Evolutionary conservation across 2,888 invertebrate species (phyloP).

Genomic region (Gonocerus acuteangulatus): DNA sequence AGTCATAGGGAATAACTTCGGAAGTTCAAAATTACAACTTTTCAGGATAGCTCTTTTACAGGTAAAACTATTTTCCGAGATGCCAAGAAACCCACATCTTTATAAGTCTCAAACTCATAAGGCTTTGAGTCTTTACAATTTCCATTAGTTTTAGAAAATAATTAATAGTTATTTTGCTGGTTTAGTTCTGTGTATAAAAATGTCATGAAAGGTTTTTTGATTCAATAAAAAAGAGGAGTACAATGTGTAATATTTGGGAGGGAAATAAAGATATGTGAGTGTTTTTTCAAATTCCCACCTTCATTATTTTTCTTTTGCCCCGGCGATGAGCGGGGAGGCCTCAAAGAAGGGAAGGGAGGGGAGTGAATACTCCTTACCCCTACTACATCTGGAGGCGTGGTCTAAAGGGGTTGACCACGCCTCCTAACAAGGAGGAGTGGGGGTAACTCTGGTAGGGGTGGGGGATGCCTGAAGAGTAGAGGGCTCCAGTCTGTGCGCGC

Average conservation of each 20-base stretch:
- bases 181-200: too few relatives aligned
- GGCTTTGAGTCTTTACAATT: too few relatives aligned
- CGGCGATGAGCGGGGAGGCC: background rate
- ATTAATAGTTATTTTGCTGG: too few relatives aligned
- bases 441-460: constrained; percentile 15
- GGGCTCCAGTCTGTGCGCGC: constrained; percentile 44
- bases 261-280: background rate
- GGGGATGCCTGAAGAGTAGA: constrained; percentile 10
- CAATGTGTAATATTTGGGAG: background rate
- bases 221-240: too few relatives aligned
- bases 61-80: too few relatives aligned
- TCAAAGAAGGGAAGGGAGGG: background rate
- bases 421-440: constrained; percentile 11
- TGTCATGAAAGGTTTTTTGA: too few relatives aligned
- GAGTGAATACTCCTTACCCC: background rate
- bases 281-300: constrained; percentile 1
- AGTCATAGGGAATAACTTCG: too few relatives aligned
- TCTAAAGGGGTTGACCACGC: constrained; percentile 44
- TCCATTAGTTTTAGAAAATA: too few relatives aligned
- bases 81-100: too few relatives aligned
- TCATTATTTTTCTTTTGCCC: background rate
- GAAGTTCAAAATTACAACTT: too few relatives aligned
- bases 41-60: too few relatives aligned
- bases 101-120: too few relatives aligned
- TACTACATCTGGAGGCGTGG: constrained; percentile 44